phyloP scores from a whole-genome alignment of 2,888 invertebrate genomes.

The Prosopocoilus inquinatus region DNA sequence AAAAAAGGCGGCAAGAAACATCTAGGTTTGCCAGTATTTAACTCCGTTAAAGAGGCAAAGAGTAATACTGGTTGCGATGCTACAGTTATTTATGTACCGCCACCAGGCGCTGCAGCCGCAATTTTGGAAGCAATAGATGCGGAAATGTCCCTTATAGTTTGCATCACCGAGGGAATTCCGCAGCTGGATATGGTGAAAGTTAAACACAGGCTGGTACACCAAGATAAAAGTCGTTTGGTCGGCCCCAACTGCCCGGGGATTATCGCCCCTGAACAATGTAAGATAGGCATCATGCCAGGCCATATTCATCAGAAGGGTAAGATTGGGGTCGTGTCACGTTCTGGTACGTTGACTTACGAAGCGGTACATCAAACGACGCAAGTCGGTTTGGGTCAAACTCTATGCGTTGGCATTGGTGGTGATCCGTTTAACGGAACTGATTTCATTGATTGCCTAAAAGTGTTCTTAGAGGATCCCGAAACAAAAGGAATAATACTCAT shows the following conservation, averaged over 20 bases:
- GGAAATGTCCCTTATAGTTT: slow-evolving; percentile 58
- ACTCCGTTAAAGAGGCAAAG: slow-evolving; percentile 65
- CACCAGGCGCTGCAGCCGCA: slow-evolving; percentile 67
- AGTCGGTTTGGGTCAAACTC: slow-evolving; percentile 83
- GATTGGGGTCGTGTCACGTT: slow-evolving; percentile 72
- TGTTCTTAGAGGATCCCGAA: slow-evolving; percentile 86
- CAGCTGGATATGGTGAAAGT: slow-evolving; percentile 83
- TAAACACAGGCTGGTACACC: slow-evolving; percentile 60
- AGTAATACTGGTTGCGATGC: slow-evolving; percentile 67
- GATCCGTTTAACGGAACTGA: slow-evolving; percentile 99
- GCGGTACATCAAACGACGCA: slow-evolving; percentile 71
- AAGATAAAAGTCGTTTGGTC: slow-evolving; percentile 70
- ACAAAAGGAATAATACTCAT: slow-evolving; percentile 97
- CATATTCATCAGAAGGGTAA: slow-evolving; percentile 69
- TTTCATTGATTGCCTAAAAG: slow-evolving; percentile 94
- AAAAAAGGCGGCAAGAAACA: slow-evolving; percentile 82
- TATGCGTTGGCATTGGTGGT: slow-evolving; percentile 91
- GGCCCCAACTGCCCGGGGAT: slow-evolving; percentile 86
- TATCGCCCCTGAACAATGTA: slow-evolving; percentile 73
- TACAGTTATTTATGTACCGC: slow-evolving; percentile 77
- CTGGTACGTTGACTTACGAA: slow-evolving; percentile 75
- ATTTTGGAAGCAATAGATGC: slow-evolving; percentile 73
- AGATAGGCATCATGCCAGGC: slow-evolving; percentile 86
- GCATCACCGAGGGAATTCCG: slow-evolving; percentile 68
- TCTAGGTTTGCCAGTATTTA: slow-evolving; percentile 55